Evolutionary conservation across 2,888 invertebrate genomes (phyloP).

Genomic region (Agrotis exclamationis): DNA sequence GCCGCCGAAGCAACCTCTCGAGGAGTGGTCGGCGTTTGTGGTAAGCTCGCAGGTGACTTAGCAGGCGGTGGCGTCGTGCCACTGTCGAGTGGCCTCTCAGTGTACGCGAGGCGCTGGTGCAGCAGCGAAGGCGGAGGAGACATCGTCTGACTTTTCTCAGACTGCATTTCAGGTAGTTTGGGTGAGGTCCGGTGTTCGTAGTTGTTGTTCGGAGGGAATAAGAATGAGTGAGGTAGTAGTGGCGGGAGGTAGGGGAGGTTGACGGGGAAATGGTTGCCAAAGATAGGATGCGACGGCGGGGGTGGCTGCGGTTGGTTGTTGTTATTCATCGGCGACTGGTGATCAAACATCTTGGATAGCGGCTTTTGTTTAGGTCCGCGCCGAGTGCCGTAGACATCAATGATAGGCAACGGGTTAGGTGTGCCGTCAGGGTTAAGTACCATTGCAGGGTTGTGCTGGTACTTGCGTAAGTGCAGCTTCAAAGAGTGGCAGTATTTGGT

Average conservation of each 20-base stretch:
- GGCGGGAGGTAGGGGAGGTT: constrained; percentile 87
- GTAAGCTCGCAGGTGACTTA: constrained; percentile 77
- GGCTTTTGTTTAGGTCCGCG: constrained; percentile 95
- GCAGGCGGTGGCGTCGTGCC: constrained; percentile 71
- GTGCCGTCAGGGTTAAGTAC: constrained; percentile 97
- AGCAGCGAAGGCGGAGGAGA: constrained; percentile 82
- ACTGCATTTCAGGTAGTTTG: constrained; percentile 72
- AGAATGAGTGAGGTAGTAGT: constrained; percentile 86
- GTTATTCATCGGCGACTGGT: constrained; percentile 72
- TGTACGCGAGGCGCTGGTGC: constrained; percentile 83
- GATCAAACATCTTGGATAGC: constrained; percentile 83
- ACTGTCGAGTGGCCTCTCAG: constrained; percentile 73
- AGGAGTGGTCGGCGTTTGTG: constrained; percentile 77
- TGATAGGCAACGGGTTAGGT: constrained; percentile 96
- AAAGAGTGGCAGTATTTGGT: constrained; percentile 99
- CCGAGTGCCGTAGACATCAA: constrained; percentile 97
- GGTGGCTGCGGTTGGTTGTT: constrained; percentile 76
- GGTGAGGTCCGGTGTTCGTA: constrained; percentile 82
- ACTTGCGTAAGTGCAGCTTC: constrained; percentile 98
- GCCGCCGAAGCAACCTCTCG: constrained; percentile 70
- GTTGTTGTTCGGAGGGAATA: constrained; percentile 88
- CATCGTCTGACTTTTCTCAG: constrained; percentile 73
- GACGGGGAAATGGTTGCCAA: constrained; percentile 86
- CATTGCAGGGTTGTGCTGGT: constrained; percentile 97
- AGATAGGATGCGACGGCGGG: constrained; percentile 82